Conservation (phyloP, 2,113 vertebrate genomes). For the Macquaria ambigua region DNA sequence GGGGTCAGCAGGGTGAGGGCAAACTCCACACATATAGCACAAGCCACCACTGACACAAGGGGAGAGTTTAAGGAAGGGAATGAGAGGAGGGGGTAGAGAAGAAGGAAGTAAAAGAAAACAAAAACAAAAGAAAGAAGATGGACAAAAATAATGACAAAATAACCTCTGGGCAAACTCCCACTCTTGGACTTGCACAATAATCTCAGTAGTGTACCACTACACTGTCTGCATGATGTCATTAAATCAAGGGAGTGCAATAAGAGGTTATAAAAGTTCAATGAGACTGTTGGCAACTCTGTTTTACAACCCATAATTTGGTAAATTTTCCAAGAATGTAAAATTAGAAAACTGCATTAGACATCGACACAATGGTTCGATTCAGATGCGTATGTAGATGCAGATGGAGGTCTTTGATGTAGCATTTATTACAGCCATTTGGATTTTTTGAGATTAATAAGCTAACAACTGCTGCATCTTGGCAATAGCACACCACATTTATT, state of each 20-base stretch:
- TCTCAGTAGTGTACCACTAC: background rate
- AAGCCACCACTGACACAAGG: background rate
- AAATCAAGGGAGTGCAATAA: slow-evolving; percentile 33
- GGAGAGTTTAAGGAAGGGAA: no score
- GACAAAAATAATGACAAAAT: background rate
- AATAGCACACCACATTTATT: background rate
- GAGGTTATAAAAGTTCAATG: slow-evolving; percentile 34
- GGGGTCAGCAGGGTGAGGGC: slow-evolving; percentile 50
- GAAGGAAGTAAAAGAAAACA: background rate
- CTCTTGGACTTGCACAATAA: slow-evolving; percentile 4
- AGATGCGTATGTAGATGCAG: slow-evolving; percentile 2
- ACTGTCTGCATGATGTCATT: slow-evolving; percentile 4
- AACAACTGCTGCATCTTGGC: slow-evolving; percentile 1
- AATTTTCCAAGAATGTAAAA: slow-evolving; percentile 40
- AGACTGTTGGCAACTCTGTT: slow-evolving; percentile 28
- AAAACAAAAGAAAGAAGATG: background rate
- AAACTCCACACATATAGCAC: slow-evolving; percentile 61
- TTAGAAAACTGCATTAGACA: slow-evolving; percentile 25
- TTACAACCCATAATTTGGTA: slow-evolving; percentile 31
- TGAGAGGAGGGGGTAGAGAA: no score
- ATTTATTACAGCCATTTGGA: slow-evolving; percentile 18
- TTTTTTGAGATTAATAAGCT: slow-evolving; percentile 23
- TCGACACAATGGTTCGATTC: slow-evolving; percentile 12
- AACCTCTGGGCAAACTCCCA: slow-evolving; percentile 21
- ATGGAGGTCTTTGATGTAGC: slow-evolving; percentile 25